Evolutionary conservation across 2,113 vertebrate species (phyloP), one percentile per base, ranked within the genome.

Genomic region (Psittacus erithacus): DNA sequence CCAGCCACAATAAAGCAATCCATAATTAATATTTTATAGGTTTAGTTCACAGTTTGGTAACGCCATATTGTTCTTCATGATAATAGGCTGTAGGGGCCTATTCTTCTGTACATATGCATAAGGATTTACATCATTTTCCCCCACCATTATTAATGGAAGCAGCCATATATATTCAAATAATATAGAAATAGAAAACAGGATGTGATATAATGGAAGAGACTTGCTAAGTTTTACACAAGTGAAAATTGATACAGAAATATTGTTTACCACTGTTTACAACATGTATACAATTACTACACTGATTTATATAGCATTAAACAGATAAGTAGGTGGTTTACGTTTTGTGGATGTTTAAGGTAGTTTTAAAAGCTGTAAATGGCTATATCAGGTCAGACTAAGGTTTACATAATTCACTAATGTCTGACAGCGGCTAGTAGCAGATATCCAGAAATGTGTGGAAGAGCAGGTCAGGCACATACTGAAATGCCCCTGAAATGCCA

Each of bases 21-120:
- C 2, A 6, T 92, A 96, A 95, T 98, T 96, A 98, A 97, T 98
- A 97, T 97, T 98, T 98, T 79, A 98, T 97, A 94, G 82, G 86
- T 90, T 96, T 94, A 80, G 84, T 96, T 96, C 92, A 96, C 68
- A 88, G 67, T 92, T 95, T 77, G 46, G 67, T 90, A 88, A 67
- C 71, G 38, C 8, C 92, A 35, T 69, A 50, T 81, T 86, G 44
- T 78, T 86, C 62, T 78, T 95, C 82, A 65, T 59, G 88, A 76
- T 27, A 86, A 69, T 46, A 89, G 83, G 64, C 60, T 92, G 43
- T 27, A 46, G 63, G 63, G 25, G 18, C 41, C 85, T 96, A 38
- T 47, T 94, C 38, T 49, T 94, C 35, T 71, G 39, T 52, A 83
- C 23, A 11, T 41, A 43, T 35, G 44, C 22, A 46, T 33, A 59